Percentiles rank a stretch among this genome's conserved stretches.
Conservation (phyloP, 2,113 vertebrate genomes). For the Brachyistius frenatus region DNA sequence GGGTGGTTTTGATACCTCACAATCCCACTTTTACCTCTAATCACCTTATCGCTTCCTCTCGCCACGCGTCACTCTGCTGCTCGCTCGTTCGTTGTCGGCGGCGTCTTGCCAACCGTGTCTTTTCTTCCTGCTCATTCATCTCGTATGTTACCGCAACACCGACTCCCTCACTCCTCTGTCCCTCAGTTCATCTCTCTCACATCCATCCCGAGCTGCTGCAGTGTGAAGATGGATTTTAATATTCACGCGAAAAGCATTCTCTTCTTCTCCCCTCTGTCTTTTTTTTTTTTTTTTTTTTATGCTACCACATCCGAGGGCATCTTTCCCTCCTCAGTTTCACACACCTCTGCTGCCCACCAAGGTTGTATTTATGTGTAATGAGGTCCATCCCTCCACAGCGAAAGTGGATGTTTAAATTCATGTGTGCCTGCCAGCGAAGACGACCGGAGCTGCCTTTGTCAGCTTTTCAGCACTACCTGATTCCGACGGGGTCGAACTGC, state of each 20-base stretch:
- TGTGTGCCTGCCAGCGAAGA: conserved; percentile 27
- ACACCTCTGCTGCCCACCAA: neutral
- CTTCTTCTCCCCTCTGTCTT: conserved; percentile 31
- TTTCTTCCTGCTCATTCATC: no score
- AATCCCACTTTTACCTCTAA: conserved; percentile 39
- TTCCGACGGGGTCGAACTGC: conserved; percentile 50
- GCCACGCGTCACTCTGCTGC: neutral
- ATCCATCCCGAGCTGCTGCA: conserved; percentile 57
- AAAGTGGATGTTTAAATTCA: conserved; percentile 42
- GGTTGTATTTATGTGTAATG: conserved; percentile 46
- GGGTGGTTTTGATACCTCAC: conserved; percentile 7
- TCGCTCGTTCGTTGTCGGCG: neutral
- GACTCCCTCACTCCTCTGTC: conserved; percentile 20
- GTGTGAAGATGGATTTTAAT: conserved; percentile 63
- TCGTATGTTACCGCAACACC: conserved; percentile 39
- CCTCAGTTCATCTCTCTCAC: conserved; percentile 15
- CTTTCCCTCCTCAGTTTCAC: neutral
- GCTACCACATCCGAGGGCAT: conserved; percentile 40
- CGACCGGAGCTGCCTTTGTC: conserved; percentile 47
- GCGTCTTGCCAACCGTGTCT: conserved; percentile 12
- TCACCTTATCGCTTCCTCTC: conserved; percentile 26
- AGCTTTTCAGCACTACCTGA: conserved; percentile 60
- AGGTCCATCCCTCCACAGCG: conserved; percentile 28
- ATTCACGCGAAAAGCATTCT: conserved; percentile 62
- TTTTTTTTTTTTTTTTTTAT: conserved; percentile 41